These are phyloP conservation scores for Ammodramus savannarum DNA, from an alignment of 2,113 vertebrate species.

Conservation along the genomic window DNA sequence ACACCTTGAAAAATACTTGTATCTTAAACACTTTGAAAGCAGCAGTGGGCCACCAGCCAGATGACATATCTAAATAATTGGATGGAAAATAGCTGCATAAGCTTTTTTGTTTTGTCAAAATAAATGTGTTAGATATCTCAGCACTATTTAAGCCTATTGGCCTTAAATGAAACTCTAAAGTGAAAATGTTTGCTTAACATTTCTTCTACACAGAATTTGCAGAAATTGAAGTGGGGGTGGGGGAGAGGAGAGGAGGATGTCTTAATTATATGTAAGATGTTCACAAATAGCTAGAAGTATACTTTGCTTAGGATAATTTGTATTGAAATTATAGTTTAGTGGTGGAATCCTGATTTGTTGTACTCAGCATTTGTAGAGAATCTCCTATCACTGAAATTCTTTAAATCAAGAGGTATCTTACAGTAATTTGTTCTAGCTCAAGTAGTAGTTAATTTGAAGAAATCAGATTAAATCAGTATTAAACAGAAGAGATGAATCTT, in stretches of 20 bases:
- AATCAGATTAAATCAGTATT: not conserved
- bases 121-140: not conserved
- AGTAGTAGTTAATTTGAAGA: not conserved
- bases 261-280: not conserved
- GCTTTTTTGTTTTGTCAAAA: not conserved
- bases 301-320: not conserved
- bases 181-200: not conserved
- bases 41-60: not conserved
- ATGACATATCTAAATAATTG: not conserved
- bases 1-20: not conserved
- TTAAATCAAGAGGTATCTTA: not conserved
- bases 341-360: not conserved
- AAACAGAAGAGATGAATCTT: not conserved
- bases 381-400: not conserved
- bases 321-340: not conserved
- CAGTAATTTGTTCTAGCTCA: not conserved
- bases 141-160: not conserved
- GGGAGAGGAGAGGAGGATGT: fast-evolving
- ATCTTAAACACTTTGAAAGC: not conserved
- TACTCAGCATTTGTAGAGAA: not conserved
- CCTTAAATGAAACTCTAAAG: not conserved
- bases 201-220: not conserved
- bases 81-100: not conserved
- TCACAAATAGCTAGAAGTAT: not conserved
- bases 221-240: not conserved